Evolutionary conservation across 2,888 invertebrate genomes (phyloP).

Genomic region (Dasypogon diadema): DNA sequence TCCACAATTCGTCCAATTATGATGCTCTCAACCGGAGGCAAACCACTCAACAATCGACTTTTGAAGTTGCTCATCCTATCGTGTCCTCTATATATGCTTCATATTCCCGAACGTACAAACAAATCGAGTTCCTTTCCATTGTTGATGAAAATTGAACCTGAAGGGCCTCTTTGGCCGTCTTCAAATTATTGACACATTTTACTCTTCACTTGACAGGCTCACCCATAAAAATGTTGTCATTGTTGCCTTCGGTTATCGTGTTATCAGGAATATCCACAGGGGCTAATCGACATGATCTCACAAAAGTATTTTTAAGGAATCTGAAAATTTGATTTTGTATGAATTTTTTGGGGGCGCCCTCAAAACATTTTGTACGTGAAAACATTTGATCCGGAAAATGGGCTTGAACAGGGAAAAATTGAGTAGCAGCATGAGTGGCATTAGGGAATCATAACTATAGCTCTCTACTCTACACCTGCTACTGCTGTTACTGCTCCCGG

Average conservation of each 20-base stretch:
- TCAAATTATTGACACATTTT: background rate
- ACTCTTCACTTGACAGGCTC: slow-evolving; percentile 5
- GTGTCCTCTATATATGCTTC: background rate
- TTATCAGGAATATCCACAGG: slow-evolving; percentile 6
- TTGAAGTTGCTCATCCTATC: slow-evolving; percentile 4
- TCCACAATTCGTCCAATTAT: slow-evolving; percentile 30
- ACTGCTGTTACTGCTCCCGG: background rate
- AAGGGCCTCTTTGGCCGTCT: background rate
- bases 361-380: background rate
- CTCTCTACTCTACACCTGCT: background rate
- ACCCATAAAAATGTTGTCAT: slow-evolving; percentile 14
- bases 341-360: background rate
- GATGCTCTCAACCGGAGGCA: background rate
- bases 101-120: slow-evolving; percentile 12
- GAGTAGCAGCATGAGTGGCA: background rate
- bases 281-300: slow-evolving; percentile 20
- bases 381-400: slow-evolving; percentile 14
- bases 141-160: slow-evolving; percentile 9
- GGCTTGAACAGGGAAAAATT: background rate
- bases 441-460: slow-evolving; percentile 19
- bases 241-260: slow-evolving; percentile 12
- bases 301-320: slow-evolving; percentile 9
- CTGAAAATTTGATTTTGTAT: slow-evolving; percentile 28
- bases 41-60: slow-evolving; percentile 7
- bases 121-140: slow-evolving; percentile 16